Conservation (phyloP, 1,140 invertebrate species). For the Anoplolepis gracilipes region DNA sequence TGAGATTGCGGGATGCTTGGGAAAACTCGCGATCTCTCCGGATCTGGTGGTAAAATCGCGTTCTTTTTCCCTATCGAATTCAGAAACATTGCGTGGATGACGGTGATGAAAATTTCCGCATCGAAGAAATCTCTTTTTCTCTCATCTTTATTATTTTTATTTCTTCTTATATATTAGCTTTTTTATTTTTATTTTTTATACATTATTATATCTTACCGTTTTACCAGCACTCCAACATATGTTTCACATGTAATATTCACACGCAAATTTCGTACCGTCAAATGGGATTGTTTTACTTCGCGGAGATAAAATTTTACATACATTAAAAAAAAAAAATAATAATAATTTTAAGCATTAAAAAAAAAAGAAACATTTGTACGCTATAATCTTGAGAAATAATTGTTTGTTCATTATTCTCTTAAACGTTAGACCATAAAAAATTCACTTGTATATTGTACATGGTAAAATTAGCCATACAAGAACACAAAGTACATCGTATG, state of each 20-base stretch:
- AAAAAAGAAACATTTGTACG: not conserved
- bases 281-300: not conserved
- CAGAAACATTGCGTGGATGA: not conserved
- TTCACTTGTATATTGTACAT: not conserved
- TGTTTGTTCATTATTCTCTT: not conserved
- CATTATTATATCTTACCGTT: too few relatives aligned
- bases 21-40: not conserved
- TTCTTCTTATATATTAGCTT: not conserved
- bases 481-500: not conserved
- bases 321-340: not conserved
- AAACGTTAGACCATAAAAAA: not conserved
- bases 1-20: not conserved
- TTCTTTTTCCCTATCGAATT: not conserved
- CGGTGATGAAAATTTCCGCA: not conserved
- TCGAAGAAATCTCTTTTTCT: not conserved
- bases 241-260: too few relatives aligned
- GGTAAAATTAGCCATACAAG: not conserved
- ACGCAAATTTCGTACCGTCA: not conserved
- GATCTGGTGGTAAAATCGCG: not conserved
- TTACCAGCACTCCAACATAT: too few relatives aligned
- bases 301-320: not conserved
- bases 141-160: not conserved
- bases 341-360: not conserved
- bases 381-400: not conserved
- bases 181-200: not conserved